These are phyloP conservation scores for Stenoptilia bipunctidactyla DNA, from an alignment of 2,888 invertebrate genomes.

Conservation along the genomic window DNA sequence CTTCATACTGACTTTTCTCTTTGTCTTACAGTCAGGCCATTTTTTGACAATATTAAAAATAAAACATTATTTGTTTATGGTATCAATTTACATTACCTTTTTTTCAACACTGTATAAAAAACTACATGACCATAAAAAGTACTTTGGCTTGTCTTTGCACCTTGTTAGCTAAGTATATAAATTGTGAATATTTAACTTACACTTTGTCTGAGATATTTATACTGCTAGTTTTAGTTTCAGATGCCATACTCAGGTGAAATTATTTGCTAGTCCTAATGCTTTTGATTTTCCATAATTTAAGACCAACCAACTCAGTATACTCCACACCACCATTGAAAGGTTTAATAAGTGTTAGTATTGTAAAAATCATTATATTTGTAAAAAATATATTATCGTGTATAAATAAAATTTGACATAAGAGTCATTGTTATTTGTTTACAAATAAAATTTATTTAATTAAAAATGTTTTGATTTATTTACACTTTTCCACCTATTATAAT, in stretches of 20 bases:
- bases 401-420: neutral
- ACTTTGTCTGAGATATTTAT: neutral
- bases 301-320: neutral
- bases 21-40: no score
- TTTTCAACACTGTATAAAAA: no score
- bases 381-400: neutral
- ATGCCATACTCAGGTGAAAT: neutral
- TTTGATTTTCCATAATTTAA: neutral
- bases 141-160: no score
- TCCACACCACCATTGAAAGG: neutral
- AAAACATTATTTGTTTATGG: no score
- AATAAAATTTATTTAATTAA: constrained; percentile 43
- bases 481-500: neutral
- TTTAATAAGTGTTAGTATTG: neutral
- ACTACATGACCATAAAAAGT: no score
- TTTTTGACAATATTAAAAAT: no score
- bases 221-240: constrained; percentile 1
- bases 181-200: no score
- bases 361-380: neutral
- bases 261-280: neutral
- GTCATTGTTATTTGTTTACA: constrained; percentile 40
- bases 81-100: no score
- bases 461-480: constrained; percentile 2
- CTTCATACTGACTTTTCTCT: no score
- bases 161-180: no score